Base-by-base conservation (phyloP, 2,888 invertebrate genomes). In the Meghimatium bilineatum region DNA sequence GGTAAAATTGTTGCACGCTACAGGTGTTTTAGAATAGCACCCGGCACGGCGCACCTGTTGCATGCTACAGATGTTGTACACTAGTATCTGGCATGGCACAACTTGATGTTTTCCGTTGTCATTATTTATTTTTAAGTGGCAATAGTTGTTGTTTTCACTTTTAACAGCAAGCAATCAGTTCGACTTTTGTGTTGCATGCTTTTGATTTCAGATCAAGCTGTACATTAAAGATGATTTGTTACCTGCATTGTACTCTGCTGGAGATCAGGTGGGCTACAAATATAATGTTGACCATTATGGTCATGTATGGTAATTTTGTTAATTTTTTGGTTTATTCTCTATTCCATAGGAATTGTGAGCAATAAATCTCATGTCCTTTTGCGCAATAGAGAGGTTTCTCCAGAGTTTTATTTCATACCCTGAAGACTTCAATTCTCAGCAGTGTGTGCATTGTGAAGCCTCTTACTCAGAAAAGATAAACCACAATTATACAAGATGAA, bases 161-260 rank as follows among this genome's bases (percentile, higher is more conserved):
- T 44, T 10, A 2, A 44, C 26, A 23, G 36, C 6, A 56, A 20
- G 2, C 20, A 56, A 56, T 56, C 56, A 56, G 17, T 14, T 14
- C 8, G 56, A 56, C 56, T 23, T 56, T 56, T 44, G 44, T 44
- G 44, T 44, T 66, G 34, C 77, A 63, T 69, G 72, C 66, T 34
- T 86, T 86, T 85, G 56, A 20, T 82, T 91, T 74, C 88, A 95
- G 94, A 96, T 97, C 94, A 98, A 99, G 95, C 97, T 98, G 93
- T 99, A 99, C 94, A 99, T 99, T 92, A 98, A 98, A 92, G 97
- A 97, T 83, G 99, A 99, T 94, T 95, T 99, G 87, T 95, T 99
- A 90, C 99, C 99, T 86, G 97, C 98, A 94, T 95, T 99, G 60
- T 99, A 99, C 93, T 98, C 99, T 86, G 96, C 97, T 88, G 98